phyloP scores from a whole-genome alignment of 2,888 invertebrate species.

The Cantharis rufa region DNA sequence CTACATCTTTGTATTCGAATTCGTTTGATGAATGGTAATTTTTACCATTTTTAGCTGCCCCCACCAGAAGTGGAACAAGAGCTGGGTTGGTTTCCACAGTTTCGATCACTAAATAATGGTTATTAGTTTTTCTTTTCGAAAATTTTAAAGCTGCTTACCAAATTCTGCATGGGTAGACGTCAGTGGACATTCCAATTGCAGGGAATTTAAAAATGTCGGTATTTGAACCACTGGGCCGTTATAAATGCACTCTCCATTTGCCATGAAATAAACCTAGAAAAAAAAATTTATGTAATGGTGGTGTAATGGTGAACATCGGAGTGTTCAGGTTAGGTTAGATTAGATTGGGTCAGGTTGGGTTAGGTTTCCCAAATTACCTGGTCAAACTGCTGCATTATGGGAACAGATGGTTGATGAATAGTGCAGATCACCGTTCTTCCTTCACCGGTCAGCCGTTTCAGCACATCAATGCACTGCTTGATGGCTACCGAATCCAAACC shows the following conservation, averaged over 20 bases:
- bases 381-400: conserved; percentile 76
- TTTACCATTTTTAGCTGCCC: not conserved
- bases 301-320: too few relatives aligned
- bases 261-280: conserved; percentile 57
- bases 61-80: not conserved
- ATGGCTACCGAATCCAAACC: conserved; percentile 77
- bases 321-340: too few relatives aligned
- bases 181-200: conserved; percentile 71
- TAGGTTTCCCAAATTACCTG: conserved; percentile 44
- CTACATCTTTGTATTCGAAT: not conserved
- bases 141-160: conserved; percentile 41
- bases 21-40: not conserved
- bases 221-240: conserved; percentile 71
- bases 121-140: not conserved
- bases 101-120: not conserved
- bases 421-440: conserved; percentile 80
- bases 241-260: conserved; percentile 67
- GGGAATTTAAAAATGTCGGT: conserved; percentile 68
- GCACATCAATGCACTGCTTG: conserved; percentile 70
- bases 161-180: conserved; percentile 83
- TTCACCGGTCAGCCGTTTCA: conserved; percentile 69
- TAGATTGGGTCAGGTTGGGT: too few relatives aligned
- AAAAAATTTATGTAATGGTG: too few relatives aligned
- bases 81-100: not conserved
- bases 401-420: conserved; percentile 80